phyloP scores from a whole-genome alignment of 2,797 vertebrate genomes.

The Prionace glauca region DNA sequence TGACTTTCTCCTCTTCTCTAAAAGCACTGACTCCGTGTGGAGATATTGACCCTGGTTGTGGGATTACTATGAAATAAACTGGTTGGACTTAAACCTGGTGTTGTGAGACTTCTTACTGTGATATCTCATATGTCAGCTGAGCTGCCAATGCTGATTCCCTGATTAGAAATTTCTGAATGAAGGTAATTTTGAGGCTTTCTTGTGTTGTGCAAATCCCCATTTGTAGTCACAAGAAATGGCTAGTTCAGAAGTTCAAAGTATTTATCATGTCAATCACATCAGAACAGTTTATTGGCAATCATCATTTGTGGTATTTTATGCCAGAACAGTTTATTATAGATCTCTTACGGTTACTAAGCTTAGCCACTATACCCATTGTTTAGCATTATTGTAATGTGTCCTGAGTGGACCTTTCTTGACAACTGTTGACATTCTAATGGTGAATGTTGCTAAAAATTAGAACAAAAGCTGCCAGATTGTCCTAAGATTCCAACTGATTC shows the following conservation, averaged over 20 bases:
- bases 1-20: neutral
- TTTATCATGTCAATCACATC: neutral
- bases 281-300: neutral
- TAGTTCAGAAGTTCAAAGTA: neutral
- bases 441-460: neutral
- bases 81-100: no score
- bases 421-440: neutral
- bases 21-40: neutral
- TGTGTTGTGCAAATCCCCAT: neutral
- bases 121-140: neutral
- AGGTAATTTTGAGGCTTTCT: no score
- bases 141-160: neutral
- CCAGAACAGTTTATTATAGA: neutral
- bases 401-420: neutral
- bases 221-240: neutral
- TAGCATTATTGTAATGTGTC: neutral
- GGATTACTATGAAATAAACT: no score
- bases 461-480: neutral
- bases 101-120: no score
- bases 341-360: no score
- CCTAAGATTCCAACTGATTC: neutral
- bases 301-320: neutral
- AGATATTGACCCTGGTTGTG: neutral
- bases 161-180: no score
- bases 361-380: no score